Evolutionary conservation across 2,113 vertebrate species (phyloP).

Genomic region (Artemisiospiza belli): DNA sequence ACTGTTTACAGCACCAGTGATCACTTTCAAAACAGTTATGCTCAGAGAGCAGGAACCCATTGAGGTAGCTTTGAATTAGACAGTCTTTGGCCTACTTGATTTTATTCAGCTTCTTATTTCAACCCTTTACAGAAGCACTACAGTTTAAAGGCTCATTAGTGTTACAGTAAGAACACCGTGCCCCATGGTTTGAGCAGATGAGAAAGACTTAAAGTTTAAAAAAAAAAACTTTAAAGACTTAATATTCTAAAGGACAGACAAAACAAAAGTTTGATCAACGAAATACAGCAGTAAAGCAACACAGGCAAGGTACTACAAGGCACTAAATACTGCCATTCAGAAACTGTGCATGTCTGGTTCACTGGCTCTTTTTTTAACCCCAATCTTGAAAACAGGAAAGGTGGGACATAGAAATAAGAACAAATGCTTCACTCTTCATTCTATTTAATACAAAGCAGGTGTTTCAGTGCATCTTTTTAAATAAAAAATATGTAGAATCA

Average conservation of each 20-base stretch:
- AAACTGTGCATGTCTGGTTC: not conserved
- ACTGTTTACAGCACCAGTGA: not conserved
- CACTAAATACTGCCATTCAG: not conserved
- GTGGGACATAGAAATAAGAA: not conserved
- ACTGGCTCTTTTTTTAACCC: not conserved
- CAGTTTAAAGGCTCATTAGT: not conserved
- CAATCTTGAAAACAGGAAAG: not conserved
- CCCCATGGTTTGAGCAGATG: not conserved
- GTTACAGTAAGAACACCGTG: not conserved
- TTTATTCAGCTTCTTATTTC: not conserved
- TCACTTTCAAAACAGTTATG: not conserved
- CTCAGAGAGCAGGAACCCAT: not conserved
- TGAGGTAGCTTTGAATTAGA: not conserved
- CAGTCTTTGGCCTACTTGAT: not conserved
- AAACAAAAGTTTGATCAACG: not conserved
- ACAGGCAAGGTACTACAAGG: not conserved
- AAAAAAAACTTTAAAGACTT: not conserved
- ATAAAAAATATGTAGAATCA: not conserved
- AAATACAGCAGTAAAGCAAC: not conserved
- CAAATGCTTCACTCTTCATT: not conserved
- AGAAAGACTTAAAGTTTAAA: not conserved
- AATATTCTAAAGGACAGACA: not conserved
- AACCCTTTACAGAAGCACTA: not conserved
- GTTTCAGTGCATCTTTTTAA: not conserved
- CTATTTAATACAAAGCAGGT: not conserved